phyloP scores from a whole-genome alignment of 2,113 vertebrate species.

The Archilochus colubris region DNA sequence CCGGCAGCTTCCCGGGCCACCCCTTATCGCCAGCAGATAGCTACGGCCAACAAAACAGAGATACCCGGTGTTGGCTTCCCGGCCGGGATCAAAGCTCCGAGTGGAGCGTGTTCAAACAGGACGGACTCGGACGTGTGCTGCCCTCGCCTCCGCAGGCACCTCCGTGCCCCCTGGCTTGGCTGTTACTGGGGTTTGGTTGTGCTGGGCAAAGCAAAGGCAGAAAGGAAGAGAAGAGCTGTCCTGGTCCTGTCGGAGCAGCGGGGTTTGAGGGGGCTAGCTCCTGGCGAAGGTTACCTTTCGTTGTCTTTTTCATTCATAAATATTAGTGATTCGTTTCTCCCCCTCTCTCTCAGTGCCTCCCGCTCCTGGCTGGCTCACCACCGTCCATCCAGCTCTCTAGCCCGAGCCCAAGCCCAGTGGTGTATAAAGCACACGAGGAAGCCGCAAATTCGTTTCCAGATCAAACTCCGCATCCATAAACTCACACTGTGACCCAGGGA shows the following conservation, averaged over 20 bases:
- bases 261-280: background rate
- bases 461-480: background rate
- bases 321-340: background rate
- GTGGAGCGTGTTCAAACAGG: background rate
- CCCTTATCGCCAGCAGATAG: slow-evolving; percentile 36
- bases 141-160: background rate
- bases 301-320: slow-evolving; percentile 48
- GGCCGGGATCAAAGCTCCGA: slow-evolving; percentile 46
- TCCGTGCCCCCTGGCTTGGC: background rate
- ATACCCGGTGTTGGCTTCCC: background rate
- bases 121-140: background rate
- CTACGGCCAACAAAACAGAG: slow-evolving; percentile 43
- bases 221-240: background rate
- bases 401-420: background rate
- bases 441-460: slow-evolving; percentile 4
- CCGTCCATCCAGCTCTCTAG: background rate
- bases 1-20: background rate
- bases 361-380: background rate
- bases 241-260: background rate
- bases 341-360: background rate
- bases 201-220: background rate
- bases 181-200: background rate
- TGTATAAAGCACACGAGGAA: background rate
- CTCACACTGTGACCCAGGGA: background rate
- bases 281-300: background rate